phyloP scores from a whole-genome alignment of 2,797 vertebrate genomes.

The Arctocebus calabarensis region DNA sequence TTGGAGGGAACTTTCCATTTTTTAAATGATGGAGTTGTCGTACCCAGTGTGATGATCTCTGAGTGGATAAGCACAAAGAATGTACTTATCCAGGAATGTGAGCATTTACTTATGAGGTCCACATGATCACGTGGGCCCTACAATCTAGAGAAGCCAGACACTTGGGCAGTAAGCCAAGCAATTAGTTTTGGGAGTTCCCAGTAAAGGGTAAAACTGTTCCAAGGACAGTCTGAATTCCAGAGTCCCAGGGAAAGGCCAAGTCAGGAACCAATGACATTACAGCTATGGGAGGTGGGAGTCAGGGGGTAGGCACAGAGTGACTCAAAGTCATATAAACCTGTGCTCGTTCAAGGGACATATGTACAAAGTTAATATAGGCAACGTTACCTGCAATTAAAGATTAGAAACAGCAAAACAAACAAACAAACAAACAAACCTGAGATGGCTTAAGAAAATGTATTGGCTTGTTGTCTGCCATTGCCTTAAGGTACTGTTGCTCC shows the following conservation, averaged over 20 bases:
- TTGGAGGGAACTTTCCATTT: not conserved
- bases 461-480: not conserved
- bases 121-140: not conserved
- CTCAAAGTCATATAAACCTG: not conserved
- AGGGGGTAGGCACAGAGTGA: not conserved
- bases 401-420: too few relatives aligned
- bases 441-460: not conserved
- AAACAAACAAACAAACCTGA: not conserved
- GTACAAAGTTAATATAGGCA: too few relatives aligned
- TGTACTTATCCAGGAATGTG: not conserved
- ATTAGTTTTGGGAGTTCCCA: constrained; percentile 37
- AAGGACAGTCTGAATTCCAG: not conserved
- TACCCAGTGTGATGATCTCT: not conserved
- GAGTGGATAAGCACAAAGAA: not conserved
- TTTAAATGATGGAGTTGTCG: not conserved
- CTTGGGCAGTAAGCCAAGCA: not conserved
- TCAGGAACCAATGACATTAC: not conserved
- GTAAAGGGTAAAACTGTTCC: not conserved
- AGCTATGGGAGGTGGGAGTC: not conserved
- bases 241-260: not conserved
- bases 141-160: not conserved
- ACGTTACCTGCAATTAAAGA: too few relatives aligned
- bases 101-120: not conserved
- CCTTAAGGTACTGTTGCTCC: not conserved
- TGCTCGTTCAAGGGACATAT: too few relatives aligned